Base-by-base conservation (phyloP, 1,140 invertebrate genomes). In the Alviniconcha marisindica region DNA sequence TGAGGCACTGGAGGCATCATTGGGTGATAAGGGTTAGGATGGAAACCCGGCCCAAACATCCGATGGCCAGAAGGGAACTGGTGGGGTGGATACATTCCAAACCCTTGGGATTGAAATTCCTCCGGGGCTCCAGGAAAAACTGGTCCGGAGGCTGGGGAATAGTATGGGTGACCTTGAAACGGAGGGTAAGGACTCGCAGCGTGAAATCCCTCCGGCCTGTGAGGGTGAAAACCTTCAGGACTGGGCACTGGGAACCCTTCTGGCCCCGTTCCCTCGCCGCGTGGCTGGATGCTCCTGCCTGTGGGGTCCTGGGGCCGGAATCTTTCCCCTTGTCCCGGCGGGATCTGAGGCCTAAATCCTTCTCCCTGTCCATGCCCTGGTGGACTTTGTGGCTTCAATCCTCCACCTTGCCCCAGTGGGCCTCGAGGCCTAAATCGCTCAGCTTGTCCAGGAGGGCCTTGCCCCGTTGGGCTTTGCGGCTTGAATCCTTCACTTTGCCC, bases 51-150 rank as follows among this genome's bases (percentile, higher is more conserved):
- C 60, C 56, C 74, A 60, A 77, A 63, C 7, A 36, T 80, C 54
- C 78, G 42, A 42, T 28, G 77, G 73, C 77, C 66, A 40, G 71
- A 18, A 63, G 60, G 51, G 83, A 42, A 82, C 78, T 83, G 66
- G 73, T 60, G 66, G 69, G 71, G 63, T 60, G 54, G 48, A 63
- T 82, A 63, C 73, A 40, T 56, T 60, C 84, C 38, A 48, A 44
- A 79, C 12, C 44, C 63, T 56, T 69, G 42, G 54, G 78, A 33
- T 18, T 69, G 48, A 1, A 28, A 42, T 33, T 60, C 36, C 48
- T 12, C 18, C 2, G 10, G 36, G 24, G 63, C 33, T 4, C 77
- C 60, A 33, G 69, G 54, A 42, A 78, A 77, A 36, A 76, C 24
- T 24, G 51, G 74, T 14, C 33, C 66, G 2, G 31, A 10, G 15